Conservation (phyloP, 2,797 vertebrate genomes). For the Mus spretus region DNA sequence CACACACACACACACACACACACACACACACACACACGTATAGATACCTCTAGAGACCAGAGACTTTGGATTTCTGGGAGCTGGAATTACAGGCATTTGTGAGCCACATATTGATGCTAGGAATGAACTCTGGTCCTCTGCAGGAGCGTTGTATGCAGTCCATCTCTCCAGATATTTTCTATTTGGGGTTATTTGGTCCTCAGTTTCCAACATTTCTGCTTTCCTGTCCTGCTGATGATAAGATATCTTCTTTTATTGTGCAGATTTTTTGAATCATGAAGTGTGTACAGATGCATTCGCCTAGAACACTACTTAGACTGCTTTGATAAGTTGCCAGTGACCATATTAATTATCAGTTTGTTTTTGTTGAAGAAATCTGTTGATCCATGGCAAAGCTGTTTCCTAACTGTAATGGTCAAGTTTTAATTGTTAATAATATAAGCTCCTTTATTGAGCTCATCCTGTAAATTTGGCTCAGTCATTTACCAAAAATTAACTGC, state of each 20-base stretch:
- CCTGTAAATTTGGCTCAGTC: not conserved
- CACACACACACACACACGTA: not conserved
- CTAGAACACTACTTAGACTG: not conserved
- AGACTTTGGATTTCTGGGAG: not conserved
- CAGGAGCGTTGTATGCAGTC: no score
- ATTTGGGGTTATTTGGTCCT: not conserved
- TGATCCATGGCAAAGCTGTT: not conserved
- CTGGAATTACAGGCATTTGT: not conserved
- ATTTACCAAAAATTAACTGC: not conserved
- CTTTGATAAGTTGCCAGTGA: not conserved
- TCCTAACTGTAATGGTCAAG: conserved; percentile 11
- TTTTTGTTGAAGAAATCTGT: conserved; percentile 53
- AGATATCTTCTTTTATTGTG: not conserved
- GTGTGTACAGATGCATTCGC: not conserved
- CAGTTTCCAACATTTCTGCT: not conserved
- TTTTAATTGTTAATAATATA: conserved; percentile 46
- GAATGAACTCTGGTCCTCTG: not conserved
- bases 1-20: not conserved
- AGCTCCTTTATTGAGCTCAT: not conserved
- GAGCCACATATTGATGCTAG: not conserved
- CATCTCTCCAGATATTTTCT: not conserved
- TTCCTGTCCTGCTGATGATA: not conserved
- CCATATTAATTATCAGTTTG: conserved; percentile 44
- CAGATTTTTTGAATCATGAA: conserved; percentile 23
- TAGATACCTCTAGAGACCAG: not conserved